phyloP scores from a whole-genome alignment of 2,888 invertebrate species.

The Romanomermis culicivorax region DNA sequence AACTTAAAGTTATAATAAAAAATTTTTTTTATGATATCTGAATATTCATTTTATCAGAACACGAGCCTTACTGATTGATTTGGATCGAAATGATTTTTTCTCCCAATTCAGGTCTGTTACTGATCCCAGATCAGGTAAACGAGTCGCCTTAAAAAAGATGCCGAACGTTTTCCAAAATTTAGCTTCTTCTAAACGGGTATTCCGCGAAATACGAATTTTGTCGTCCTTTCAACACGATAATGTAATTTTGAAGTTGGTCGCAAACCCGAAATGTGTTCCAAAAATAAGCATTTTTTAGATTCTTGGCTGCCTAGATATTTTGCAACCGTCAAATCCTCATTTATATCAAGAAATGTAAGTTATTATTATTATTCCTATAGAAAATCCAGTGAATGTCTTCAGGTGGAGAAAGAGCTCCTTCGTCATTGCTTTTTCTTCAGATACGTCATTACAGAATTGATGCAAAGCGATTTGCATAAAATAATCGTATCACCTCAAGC shows the following conservation, averaged over 20 bases:
- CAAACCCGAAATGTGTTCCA: too few species aligned
- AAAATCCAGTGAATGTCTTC: too few species aligned
- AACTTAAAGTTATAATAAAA: too few species aligned
- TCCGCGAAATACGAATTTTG: constrained; percentile 94
- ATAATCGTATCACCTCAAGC: constrained; percentile 97
- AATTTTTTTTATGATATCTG: too few species aligned
- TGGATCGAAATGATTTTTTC: too few species aligned
- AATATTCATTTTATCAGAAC: too few species aligned
- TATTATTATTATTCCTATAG: too few species aligned
- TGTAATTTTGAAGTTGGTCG: constrained; percentile 46
- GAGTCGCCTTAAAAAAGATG: constrained; percentile 96
- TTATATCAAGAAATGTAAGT: constrained; percentile 98
- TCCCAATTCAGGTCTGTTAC: constrained; percentile 97
- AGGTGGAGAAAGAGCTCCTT: too few species aligned
- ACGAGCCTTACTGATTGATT: too few species aligned
- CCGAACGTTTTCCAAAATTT: constrained; percentile 99
- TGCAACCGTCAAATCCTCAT: constrained; percentile 93
- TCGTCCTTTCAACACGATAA: constrained; percentile 99
- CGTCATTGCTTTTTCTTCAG: constrained; percentile 40
- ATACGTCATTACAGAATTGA: constrained; percentile 92
- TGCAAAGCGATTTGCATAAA: constrained; percentile 96
- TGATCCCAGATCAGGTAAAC: constrained; percentile 88
- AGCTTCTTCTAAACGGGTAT: constrained; percentile 93
- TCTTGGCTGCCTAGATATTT: constrained; percentile 85
- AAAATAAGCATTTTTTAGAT: constrained; percentile 61